Conservation (phyloP, 2,797 vertebrate genomes). For the Clarias laeviceps region DNA sequence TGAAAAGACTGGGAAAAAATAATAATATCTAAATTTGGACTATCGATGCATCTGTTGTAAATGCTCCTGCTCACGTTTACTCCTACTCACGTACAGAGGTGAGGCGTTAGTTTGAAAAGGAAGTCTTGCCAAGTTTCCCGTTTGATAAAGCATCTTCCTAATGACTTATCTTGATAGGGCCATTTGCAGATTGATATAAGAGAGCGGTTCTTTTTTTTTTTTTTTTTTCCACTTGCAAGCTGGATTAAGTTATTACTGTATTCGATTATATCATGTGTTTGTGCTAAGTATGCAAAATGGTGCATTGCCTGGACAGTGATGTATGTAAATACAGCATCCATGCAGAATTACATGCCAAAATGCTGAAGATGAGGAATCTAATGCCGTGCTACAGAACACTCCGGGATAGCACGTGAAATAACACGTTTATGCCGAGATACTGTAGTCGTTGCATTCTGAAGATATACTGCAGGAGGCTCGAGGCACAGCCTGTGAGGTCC, state of each 20-base stretch:
- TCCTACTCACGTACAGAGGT: neutral
- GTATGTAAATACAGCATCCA: neutral
- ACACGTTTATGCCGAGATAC: neutral
- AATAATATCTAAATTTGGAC: neutral
- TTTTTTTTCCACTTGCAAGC: neutral
- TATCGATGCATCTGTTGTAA: neutral
- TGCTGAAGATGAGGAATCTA: neutral
- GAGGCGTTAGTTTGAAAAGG: neutral
- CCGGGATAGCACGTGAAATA: neutral
- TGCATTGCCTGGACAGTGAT: neutral
- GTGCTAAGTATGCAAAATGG: neutral
- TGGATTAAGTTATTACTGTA: neutral
- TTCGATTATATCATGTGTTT: neutral
- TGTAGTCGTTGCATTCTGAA: constrained; percentile 60
- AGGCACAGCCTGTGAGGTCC: constrained; percentile 42
- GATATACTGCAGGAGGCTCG: constrained; percentile 65
- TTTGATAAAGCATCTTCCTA: neutral
- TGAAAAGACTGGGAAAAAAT: constrained; percentile 8
- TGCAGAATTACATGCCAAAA: constrained; percentile 3
- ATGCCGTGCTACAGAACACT: neutral
- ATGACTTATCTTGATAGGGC: neutral
- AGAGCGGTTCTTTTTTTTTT: too few relatives aligned
- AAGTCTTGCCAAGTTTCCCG: neutral
- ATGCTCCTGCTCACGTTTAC: neutral
- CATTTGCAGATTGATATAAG: neutral